Percentiles rank a stretch among this genome's conserved stretches.
phyloP scores from a whole-genome alignment of 2,888 invertebrate species.

The Drosophila leonis region DNA sequence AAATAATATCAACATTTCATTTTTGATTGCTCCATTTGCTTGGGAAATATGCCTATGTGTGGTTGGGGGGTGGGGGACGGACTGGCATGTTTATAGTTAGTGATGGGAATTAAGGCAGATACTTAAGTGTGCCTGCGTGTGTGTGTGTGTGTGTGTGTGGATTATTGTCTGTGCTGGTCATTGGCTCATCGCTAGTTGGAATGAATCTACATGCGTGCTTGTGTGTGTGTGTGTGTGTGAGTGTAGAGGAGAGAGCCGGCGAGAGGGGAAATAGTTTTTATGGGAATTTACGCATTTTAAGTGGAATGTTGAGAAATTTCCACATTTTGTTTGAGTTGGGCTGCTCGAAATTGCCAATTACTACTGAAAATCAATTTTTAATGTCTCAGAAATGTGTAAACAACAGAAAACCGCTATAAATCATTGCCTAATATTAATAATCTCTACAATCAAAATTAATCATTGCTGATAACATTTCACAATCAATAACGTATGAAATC shows the following conservation, averaged over 20 bases:
- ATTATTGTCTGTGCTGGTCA: conserved; percentile 14
- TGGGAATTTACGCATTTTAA: conserved; percentile 33
- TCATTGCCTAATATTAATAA: conserved; percentile 10
- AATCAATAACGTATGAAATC: conserved; percentile 14
- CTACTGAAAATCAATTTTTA: conserved; percentile 3
- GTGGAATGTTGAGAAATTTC: conserved; percentile 28
- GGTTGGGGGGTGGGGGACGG: conserved; percentile 8
- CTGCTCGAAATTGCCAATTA: conserved; percentile 26
- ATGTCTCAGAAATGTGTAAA: conserved; percentile 5
- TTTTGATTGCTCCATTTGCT: conserved; percentile 58
- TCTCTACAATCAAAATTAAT: conserved; percentile 1
- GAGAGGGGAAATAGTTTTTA: conserved; percentile 15
- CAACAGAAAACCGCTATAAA: conserved; percentile 3
- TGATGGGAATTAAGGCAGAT: background rate
- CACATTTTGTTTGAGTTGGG: conserved; percentile 23
- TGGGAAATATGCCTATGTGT: conserved; percentile 25
- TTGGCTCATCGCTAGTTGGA: conserved; percentile 19
- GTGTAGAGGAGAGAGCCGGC: background rate
- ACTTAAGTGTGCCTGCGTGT: background rate
- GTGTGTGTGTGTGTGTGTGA: conserved; percentile 4
- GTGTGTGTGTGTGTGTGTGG: conserved; percentile 1
- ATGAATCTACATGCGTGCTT: background rate
- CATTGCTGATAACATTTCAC: conserved; percentile 6
- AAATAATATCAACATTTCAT: conserved; percentile 45
- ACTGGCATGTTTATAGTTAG: background rate